Conservation (phyloP, 2,888 invertebrate genomes). For the Axea sp. region DNA sequence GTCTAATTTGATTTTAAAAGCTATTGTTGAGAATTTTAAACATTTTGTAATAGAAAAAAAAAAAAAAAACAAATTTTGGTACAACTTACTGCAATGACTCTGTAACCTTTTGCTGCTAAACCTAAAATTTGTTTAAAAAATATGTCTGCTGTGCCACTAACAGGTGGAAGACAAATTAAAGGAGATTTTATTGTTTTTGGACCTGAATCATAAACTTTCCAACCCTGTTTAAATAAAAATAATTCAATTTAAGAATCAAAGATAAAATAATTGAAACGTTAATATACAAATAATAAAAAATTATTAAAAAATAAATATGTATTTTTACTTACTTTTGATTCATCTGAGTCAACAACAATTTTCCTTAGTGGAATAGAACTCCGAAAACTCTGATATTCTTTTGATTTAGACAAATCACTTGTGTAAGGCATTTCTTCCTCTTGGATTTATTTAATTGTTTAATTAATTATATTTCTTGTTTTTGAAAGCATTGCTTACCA, state of each 20-base stretch:
- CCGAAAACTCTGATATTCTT: conserved; percentile 89
- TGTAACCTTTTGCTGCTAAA: conserved; percentile 88
- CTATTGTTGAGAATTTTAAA: too few relatives aligned
- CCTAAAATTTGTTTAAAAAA: conserved; percentile 91
- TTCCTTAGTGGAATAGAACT: conserved; percentile 87
- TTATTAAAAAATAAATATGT: background rate
- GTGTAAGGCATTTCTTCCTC: conserved; percentile 85
- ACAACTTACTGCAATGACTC: conserved; percentile 87
- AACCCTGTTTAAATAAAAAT: conserved; percentile 82
- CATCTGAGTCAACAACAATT: conserved; percentile 89
- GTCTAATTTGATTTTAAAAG: too few relatives aligned
- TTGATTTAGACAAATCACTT: conserved; percentile 87
- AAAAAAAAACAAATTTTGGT: too few relatives aligned
- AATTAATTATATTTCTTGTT: too few relatives aligned
- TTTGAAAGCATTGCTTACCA: too few relatives aligned
- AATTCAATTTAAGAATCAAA: too few relatives aligned
- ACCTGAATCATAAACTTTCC: conserved; percentile 93
- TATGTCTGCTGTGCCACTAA: conserved; percentile 93
- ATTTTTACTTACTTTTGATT: conserved; percentile 84
- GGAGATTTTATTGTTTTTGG: conserved; percentile 90
- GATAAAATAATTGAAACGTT: conserved; percentile 14
- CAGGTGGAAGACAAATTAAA: conserved; percentile 91
- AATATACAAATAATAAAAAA: background rate
- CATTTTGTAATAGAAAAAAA: too few relatives aligned
- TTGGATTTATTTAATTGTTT: too few relatives aligned